Base-by-base conservation (phyloP, 2,113 vertebrate genomes). In the Sorex araneus region DNA sequence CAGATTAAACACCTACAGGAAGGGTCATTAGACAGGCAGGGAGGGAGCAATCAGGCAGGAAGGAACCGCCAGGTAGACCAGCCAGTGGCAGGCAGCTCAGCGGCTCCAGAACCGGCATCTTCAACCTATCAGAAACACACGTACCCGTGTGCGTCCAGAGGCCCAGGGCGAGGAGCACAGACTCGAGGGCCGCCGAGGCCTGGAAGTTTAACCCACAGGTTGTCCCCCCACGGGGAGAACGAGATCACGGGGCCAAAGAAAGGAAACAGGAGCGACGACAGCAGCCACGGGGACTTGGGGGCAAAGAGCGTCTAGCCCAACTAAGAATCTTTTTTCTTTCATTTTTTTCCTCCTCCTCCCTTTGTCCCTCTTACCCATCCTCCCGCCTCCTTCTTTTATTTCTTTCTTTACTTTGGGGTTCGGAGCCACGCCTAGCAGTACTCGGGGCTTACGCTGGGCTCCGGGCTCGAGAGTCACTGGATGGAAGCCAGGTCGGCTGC, bases 1-100 rank as follows among this genome's bases (percentile, higher is more conserved):
- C 66, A 89, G 92, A 95, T 97, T 86, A 94, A 96, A 96, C 94
- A 96, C 89, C 95, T 95, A 73, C 75, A 69, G 47, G 54, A 96
- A 27, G 71, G 36, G 80, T 89, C 63, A 57, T 84, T 90, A 81
- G 19, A 90, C 1, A 85, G 71, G 67, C 80, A 95, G 90, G 91
- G 92, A 95, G 89, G 90, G 54, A 93, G 84, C 30, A 85, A 57
- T 34, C 75, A 87, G 90, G 76, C 74, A 85, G 95, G 85, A 95
- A 90, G 77, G 47, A 50, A 50, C 10, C 34, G 57, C 45, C 87
- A 92, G 89, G 93, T 87, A 96, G 95, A 95, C 84, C 91, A 89
- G 94, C 63, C 94, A 94, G 23, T 3, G 8, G 19, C 57, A 60
- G 57, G 71, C 94, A 87, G 71, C 77, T 32, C 47, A 10, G 57